Conservation (phyloP, 2,113 vertebrate species). For the Pithys albifrons region DNA sequence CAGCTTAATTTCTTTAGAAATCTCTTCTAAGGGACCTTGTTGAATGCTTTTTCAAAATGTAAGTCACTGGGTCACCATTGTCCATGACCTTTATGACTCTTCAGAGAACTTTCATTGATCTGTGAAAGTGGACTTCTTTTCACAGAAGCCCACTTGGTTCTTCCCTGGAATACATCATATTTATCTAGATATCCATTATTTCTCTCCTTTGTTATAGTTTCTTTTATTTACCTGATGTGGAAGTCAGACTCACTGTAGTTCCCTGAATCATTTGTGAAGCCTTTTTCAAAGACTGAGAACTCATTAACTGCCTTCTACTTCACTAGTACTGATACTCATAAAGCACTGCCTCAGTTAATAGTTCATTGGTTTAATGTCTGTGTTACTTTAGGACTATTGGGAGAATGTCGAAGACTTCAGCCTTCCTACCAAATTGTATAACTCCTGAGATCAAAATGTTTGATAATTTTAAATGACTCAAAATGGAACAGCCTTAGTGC, state of each 20-base stretch:
- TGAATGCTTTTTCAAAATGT: neutral
- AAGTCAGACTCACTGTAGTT: neutral
- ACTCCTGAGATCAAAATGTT: neutral
- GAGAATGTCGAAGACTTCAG: neutral
- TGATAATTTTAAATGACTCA: neutral
- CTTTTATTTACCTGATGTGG: neutral
- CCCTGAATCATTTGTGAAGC: neutral
- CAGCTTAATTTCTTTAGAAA: slow-evolving; percentile 21
- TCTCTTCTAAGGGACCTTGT: neutral
- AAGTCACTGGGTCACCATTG: neutral
- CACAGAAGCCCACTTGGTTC: neutral
- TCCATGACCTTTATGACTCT: neutral
- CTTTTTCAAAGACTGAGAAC: neutral
- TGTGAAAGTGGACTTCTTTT: neutral
- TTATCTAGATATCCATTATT: neutral
- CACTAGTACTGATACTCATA: neutral
- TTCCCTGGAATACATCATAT: neutral
- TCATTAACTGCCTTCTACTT: neutral
- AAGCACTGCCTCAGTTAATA: neutral
- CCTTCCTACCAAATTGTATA: neutral
- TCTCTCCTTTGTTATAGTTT: neutral
- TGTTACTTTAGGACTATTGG: neutral
- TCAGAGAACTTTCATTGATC: neutral
- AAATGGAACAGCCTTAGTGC: neutral
- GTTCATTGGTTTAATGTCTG: neutral